Conservation (phyloP, 2,113 vertebrate species). For the Hippocampus guttulatus region DNA sequence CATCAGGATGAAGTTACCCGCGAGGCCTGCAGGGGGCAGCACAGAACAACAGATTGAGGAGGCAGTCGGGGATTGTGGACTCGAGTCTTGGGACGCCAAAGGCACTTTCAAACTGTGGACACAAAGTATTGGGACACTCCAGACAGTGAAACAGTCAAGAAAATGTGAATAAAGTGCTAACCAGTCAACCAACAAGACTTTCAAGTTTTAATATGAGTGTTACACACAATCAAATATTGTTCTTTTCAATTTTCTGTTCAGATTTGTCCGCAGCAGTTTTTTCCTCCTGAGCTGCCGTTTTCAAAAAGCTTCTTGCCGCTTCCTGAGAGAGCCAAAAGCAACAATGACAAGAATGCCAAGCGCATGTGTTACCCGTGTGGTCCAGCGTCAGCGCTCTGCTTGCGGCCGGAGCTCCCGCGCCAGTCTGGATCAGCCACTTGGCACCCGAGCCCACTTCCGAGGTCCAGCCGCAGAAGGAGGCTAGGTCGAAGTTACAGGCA, state of each 20-base stretch:
- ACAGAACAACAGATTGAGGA: conserved; percentile 7
- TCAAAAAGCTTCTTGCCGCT: neutral
- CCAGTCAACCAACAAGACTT: too few relatives aligned
- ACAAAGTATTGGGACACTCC: neutral
- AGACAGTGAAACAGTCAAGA: neutral
- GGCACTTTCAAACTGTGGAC: neutral
- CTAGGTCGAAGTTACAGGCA: conserved; percentile 89
- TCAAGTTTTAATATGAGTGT: too few relatives aligned
- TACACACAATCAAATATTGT: neutral
- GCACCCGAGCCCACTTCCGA: conserved; percentile 76
- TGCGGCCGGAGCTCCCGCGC: conserved; percentile 41
- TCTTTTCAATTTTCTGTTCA: neutral
- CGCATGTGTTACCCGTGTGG: conserved; percentile 78
- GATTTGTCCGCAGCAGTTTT: neutral
- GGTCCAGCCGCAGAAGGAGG: conserved; percentile 88
- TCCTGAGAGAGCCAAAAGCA: neutral
- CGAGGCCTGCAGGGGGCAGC: conserved; percentile 73
- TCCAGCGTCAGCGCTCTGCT: conserved; percentile 80
- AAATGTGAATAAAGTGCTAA: neutral
- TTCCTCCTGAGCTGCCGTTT: neutral
- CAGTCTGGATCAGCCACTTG: conserved; percentile 80
- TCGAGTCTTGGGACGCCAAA: neutral
- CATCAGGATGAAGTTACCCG: conserved; percentile 89
- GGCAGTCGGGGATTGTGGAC: neutral
- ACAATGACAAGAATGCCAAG: neutral